A percentile compares a stretch with the other conserved stretches of the same genome.
These are phyloP conservation scores for Trachythela sp. DNA, from an alignment of 64 coral and sea anemone genomes.

Conservation along the genomic window DNA sequence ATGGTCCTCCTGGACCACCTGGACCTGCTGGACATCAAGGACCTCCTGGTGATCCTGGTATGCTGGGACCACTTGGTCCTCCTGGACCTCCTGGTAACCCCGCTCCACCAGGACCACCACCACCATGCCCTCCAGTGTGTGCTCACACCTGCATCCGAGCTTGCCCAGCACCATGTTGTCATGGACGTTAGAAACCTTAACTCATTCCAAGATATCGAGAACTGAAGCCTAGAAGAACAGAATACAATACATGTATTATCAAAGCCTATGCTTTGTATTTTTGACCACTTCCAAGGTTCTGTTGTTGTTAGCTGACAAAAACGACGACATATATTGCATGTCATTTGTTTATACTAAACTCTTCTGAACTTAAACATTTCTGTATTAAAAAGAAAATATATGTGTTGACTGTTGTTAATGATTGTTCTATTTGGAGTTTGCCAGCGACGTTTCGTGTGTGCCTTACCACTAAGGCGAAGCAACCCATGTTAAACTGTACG, in stretches of 20 bases:
- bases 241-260: neutral
- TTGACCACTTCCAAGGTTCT: neutral
- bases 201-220: neutral
- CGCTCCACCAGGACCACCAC: constrained; percentile 37
- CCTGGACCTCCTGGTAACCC: constrained; percentile 49
- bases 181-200: constrained; percentile 14
- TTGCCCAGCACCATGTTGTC: constrained; percentile 58
- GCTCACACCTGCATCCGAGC: constrained; percentile 53
- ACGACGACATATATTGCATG: neutral
- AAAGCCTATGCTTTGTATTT: neutral
- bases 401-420: neutral
- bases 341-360: neutral
- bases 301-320: neutral
- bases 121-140: constrained; percentile 55
- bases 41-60: constrained; percentile 69
- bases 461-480: no score
- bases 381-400: neutral
- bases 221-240: neutral
- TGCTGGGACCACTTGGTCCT: constrained; percentile 52
- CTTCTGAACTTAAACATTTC: neutral
- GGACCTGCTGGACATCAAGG: constrained; percentile 70
- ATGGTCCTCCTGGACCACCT: constrained; percentile 72
- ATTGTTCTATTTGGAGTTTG: neutral
- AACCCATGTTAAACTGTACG: no score
- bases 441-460: neutral